Evolutionary conservation across 1,140 invertebrate genomes (phyloP), one percentile per base, ranked within the genome.

Genomic region (Medauroidea extradentata): DNA sequence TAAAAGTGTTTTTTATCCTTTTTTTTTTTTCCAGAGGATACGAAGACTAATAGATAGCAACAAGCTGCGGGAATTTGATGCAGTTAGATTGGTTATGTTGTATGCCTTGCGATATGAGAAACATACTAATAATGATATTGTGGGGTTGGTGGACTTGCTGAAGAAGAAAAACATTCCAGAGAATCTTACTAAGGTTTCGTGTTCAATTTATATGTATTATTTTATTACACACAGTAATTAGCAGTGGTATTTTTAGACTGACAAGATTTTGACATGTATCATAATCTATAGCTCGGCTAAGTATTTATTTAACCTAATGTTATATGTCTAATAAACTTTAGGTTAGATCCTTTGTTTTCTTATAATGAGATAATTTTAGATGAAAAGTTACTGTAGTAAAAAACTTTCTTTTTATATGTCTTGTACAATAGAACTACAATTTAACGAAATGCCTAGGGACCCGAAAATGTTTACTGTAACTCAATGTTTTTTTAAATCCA

Each of bases 81-180:
- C 90, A 19, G 79, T 88, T 1, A 86, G 94, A 65, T 78, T 99
- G 46, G 93, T 98, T 0, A 89, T 95, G 78, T 70, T 99, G 13
- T 99, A 99, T 78, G 91, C 91, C 2, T 75, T 99, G 23, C 84
- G 93, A 44, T 99, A 97, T 75, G 93, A 96, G 73, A 88, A 88
- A 62, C 88, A 94, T 69, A 85, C 86, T 50, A 94, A 86, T 71
- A 93, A 92, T 73, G 93, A 94, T 63, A 84, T 89, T n/a, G 76
- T 78, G 5, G 79, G 82, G 24, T 78, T 96, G 44, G 71, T 91
- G 50, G 85, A 90, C 24, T 79, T 85, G 46, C 78, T 96, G 44
- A 86, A 86, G 64, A 85, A 81, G 64, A 81, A 85, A 67, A 84
- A 85, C 25, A 78, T 85, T 66, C 73, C 78, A 23, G 84, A 85